phyloP scores from a whole-genome alignment of 2,113 vertebrate species.

The Todiramphus saurophagus region DNA sequence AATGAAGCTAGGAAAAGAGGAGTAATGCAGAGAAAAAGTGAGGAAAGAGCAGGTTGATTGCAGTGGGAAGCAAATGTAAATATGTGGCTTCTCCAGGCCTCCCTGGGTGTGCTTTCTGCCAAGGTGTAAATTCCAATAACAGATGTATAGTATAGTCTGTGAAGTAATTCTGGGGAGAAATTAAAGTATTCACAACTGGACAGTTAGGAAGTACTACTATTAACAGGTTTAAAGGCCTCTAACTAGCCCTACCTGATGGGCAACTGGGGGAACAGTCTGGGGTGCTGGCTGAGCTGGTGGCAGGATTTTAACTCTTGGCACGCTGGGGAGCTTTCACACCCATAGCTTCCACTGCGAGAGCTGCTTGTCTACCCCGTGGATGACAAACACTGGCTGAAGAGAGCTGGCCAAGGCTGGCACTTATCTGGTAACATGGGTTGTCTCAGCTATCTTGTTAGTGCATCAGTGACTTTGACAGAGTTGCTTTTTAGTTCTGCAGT shows the following conservation, averaged over 20 bases:
- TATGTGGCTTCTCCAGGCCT: not conserved
- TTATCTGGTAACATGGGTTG: too few species aligned
- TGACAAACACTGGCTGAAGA: not conserved
- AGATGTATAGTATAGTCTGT: not conserved
- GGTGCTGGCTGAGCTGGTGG: not conserved
- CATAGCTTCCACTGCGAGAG: not conserved
- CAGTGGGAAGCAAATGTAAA: not conserved
- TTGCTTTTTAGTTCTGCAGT: not conserved
- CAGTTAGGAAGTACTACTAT: not conserved
- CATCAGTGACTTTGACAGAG: not conserved
- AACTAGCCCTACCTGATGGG: not conserved
- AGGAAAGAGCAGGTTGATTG: not conserved
- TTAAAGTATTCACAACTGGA: not conserved
- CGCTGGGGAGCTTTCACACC: not conserved
- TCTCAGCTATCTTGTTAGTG: not conserved
- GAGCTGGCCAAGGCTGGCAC: not conserved
- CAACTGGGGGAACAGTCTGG: not conserved
- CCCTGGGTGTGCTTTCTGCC: not conserved
- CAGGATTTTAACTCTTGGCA: not conserved
- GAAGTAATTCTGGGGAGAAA: not conserved
- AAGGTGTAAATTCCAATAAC: not conserved
- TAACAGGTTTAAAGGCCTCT: not conserved
- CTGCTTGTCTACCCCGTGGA: rapidly evolving
- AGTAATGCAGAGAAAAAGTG: not conserved
- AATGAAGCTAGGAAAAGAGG: not conserved